Percentiles rank a stretch among this genome's conserved stretches.
These are phyloP conservation scores for Silurus asotus DNA, from an alignment of 2,113 vertebrate genomes.

Conservation along the genomic window DNA sequence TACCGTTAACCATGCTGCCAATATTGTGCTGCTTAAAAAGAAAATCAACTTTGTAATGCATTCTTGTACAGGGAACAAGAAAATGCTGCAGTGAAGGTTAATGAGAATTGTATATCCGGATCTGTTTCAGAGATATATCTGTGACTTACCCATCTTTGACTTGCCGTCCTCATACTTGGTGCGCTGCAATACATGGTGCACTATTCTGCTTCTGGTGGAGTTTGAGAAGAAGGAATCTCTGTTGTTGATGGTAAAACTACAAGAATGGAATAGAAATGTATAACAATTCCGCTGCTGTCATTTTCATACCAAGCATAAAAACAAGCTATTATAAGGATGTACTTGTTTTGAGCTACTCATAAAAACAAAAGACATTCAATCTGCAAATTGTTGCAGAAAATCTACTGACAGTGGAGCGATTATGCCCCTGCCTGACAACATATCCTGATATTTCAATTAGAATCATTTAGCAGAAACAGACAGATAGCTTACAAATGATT, in stretches of 20 bases:
- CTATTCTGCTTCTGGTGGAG: constrained; percentile 93
- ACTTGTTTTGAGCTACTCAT: not conserved
- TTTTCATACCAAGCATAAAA: not conserved
- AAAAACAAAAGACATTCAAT: constrained; percentile 12
- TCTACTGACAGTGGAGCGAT: not conserved
- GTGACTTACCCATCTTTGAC: constrained; percentile 91
- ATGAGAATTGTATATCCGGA: constrained; percentile 11
- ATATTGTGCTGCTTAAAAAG: not conserved
- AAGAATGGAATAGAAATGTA: not conserved
- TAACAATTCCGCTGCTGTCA: not conserved
- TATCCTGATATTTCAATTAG: not conserved
- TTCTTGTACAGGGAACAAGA: not conserved
- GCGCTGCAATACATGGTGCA: constrained; percentile 94
- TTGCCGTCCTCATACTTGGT: constrained; percentile 97
- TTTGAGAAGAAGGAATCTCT: constrained; percentile 98
- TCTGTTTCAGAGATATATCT: not conserved
- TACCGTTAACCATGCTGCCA: not conserved
- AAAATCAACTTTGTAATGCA: not conserved
- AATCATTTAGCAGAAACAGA: not conserved
- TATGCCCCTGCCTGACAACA: not conserved
- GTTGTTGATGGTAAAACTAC: constrained; percentile 95
- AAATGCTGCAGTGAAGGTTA: constrained; percentile 1
- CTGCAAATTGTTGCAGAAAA: not conserved
- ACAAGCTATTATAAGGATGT: not conserved
- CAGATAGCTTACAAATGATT: not conserved